These are phyloP conservation scores for Ramphastos sulfuratus DNA, from an alignment of 2,113 vertebrate genomes.

Conservation along the genomic window DNA sequence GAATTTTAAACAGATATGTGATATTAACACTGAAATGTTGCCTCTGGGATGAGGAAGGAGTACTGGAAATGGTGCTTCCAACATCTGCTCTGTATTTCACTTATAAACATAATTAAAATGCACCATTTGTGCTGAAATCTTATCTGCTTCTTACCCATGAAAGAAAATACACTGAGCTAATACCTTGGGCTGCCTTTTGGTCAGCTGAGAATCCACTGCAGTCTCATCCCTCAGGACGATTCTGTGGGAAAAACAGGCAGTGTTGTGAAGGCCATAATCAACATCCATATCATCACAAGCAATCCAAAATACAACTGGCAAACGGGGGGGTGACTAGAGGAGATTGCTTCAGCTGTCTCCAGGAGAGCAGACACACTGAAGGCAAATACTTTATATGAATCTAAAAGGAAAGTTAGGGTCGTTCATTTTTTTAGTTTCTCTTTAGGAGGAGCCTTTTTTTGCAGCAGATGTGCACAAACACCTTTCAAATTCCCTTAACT, in stretches of 20 bases:
- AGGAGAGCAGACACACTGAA: neutral
- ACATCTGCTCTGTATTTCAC: constrained; percentile 50
- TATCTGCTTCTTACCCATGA: constrained; percentile 15
- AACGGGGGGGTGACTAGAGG: neutral
- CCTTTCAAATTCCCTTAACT: neutral
- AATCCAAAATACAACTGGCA: neutral
- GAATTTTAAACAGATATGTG: neutral
- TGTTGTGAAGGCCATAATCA: constrained; percentile 11
- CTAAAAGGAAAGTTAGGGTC: neutral
- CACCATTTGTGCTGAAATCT: constrained; percentile 41
- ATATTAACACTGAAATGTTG: neutral
- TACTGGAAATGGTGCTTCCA: neutral
- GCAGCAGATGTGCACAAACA: neutral
- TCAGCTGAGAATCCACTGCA: neutral
- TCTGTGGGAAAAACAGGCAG: neutral
- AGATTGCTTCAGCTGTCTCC: neutral
- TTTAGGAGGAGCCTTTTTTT: neutral
- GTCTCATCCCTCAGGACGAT: neutral
- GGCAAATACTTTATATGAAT: neutral
- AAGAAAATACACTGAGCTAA: constrained; percentile 21
- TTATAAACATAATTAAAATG: constrained; percentile 48
- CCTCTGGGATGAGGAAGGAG: neutral
- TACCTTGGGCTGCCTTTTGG: constrained; percentile 1
- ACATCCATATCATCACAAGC: neutral
- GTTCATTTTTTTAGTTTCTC: neutral